A percentile compares a stretch with the other conserved stretches of the same genome.
Conservation (phyloP, 1,140 invertebrate genomes). For the Pissodes strobi region DNA sequence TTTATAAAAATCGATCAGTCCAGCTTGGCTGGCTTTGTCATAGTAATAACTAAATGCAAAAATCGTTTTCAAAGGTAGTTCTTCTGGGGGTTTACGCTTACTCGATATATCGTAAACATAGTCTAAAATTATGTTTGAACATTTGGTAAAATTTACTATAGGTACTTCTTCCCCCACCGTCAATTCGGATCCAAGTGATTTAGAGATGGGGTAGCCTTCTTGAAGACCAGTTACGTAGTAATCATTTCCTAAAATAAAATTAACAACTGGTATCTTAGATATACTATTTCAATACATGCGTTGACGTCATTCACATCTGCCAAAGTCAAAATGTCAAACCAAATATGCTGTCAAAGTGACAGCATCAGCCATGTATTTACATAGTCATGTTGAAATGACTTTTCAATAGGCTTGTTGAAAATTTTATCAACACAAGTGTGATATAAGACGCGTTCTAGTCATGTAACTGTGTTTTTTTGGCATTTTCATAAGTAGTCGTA, state of each 20-base stretch:
- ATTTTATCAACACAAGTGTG: no score
- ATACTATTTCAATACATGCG: background rate
- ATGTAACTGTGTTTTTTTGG: no score
- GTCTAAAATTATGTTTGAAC: constrained; percentile 64
- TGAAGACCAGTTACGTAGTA: constrained; percentile 56
- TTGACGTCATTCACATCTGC: no score
- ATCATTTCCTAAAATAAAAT: constrained; percentile 49
- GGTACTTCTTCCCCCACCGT: constrained; percentile 60
- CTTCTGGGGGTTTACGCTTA: constrained; percentile 65
- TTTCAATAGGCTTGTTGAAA: no score
- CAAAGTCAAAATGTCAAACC: no score
- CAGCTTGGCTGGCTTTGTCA: constrained; percentile 84
- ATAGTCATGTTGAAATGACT: no score
- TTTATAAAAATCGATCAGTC: constrained; percentile 64
- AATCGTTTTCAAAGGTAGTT: constrained; percentile 63
- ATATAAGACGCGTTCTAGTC: no score
- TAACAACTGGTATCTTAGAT: background rate
- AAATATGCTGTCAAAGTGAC: no score
- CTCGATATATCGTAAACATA: constrained; percentile 59
- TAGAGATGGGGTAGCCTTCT: constrained; percentile 50
- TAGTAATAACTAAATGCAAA: constrained; percentile 94
- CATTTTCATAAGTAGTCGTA: no score
- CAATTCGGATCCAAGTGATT: constrained; percentile 46
- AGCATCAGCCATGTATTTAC: no score
- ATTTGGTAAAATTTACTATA: constrained; percentile 67